Evolutionary conservation across 1,140 invertebrate genomes (phyloP), one percentile per base, ranked within the genome.

Genomic region (Zaprionus lachaisei): DNA sequence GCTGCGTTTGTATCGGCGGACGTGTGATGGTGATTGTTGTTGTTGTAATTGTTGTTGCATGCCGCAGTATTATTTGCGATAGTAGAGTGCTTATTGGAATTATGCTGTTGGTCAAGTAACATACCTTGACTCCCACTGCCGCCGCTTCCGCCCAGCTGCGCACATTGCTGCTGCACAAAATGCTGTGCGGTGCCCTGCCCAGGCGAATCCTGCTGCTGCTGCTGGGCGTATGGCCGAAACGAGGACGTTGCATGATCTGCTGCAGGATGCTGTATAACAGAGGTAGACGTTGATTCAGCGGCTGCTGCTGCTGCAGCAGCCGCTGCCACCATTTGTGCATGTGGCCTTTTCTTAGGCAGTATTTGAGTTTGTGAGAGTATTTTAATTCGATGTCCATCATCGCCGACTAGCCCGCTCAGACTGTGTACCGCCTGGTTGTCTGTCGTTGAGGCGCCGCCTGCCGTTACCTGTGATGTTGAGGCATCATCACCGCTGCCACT

Each of bases 101-200:
- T 92, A 92, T 90, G 85, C 77, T 85, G 84, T 86, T 92, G 91
- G 91, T 92, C 87, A 91, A 90, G 91, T 85, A 92, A 92, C 91
- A 92, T 92, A 92, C 91, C 91, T 92, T 92, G 91, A 92, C 83
- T 85, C 69, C 74, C 71, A 91, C 81, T 83, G 71, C 73, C 72
- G 68, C 54, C 74, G 68, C 77, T 70, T 56, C 41, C 20, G 75
- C 78, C 78, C 81, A 92, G 67, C 78, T 92, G 91, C 55, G 87
- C 82, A 65, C 91, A 92, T 72, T 90, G 87, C 47, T 90, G 85
- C 56, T 90, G 86, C 77, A 82, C 85, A 75, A 91, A 90, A 61
- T 91, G 86, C 60, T 92, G 87, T 72, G 76, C 44, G 22, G 68
- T 64, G 64, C 83, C 69, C 66, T 74, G 66, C 55, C 44, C 68